Conservation (phyloP, 1,140 invertebrate genomes). For the Nebria ingens region DNA sequence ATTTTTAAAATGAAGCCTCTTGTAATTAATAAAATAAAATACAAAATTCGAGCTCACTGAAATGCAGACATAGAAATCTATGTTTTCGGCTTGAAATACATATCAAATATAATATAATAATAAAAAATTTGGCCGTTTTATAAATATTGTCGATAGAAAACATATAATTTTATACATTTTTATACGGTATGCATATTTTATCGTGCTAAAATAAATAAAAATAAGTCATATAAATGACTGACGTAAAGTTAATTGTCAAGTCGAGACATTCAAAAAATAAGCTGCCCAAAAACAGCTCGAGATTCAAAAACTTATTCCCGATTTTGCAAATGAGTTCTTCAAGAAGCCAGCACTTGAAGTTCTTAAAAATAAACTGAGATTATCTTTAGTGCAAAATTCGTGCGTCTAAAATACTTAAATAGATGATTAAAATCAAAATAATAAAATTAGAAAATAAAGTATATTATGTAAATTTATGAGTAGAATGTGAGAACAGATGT, state of each 20-base stretch:
- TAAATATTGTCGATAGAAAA: not conserved
- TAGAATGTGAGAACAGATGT: constrained; percentile 94
- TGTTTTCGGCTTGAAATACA: not conserved
- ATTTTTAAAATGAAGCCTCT: not conserved
- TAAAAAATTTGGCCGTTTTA: not conserved
- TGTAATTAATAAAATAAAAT: not conserved
- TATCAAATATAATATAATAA: not conserved
- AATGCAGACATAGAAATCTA: not conserved
- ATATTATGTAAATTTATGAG: constrained; percentile 49
- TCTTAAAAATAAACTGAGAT: not conserved
- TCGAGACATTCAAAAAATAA: not conserved
- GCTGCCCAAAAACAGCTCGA: not conserved
- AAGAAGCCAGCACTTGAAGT: constrained; percentile 6
- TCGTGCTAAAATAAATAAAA: not conserved
- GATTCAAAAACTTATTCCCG: not conserved
- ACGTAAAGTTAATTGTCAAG: too few relatives aligned
- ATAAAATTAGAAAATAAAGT: not conserved
- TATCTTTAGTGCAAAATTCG: not conserved
- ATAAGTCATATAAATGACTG: too few relatives aligned
- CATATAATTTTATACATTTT: not conserved
- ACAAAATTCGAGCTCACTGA: not conserved
- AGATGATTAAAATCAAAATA: not conserved
- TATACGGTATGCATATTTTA: not conserved
- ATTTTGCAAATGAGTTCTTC: not conserved
- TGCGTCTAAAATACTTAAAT: not conserved